phyloP scores from a whole-genome alignment of 2,888 invertebrate species.

The Leucania comma region DNA sequence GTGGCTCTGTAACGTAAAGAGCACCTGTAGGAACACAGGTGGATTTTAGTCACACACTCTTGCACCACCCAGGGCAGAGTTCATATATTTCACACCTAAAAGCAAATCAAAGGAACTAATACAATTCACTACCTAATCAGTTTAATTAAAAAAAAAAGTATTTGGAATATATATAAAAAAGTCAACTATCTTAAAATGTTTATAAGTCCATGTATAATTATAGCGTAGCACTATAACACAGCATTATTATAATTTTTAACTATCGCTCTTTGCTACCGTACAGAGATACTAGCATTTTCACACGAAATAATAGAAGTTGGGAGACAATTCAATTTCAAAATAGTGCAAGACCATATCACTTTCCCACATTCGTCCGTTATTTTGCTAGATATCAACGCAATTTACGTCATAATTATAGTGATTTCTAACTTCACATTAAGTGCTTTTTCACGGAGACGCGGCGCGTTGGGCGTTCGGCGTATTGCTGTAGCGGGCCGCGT shows the following conservation, averaged over 20 bases:
- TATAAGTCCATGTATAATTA: too few relatives aligned
- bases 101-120: constrained; percentile 48
- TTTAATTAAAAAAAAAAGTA: not conserved
- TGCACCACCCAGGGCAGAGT: too few relatives aligned
- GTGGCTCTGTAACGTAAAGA: too few relatives aligned
- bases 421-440: not conserved
- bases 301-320: not conserved
- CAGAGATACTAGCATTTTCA: not conserved
- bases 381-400: not conserved
- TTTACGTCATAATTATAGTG: not conserved
- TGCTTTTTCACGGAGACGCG: too few relatives aligned
- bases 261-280: not conserved
- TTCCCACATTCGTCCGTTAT: too few relatives aligned
- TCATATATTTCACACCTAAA: too few relatives aligned
- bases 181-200: too few relatives aligned
- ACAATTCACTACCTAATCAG: not conserved
- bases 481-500: too few relatives aligned
- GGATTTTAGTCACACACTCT: too few relatives aligned
- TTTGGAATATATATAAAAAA: not conserved
- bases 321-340: not conserved
- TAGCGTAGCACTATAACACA: not conserved
- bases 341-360: not conserved
- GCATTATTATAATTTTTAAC: not conserved
- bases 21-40: too few relatives aligned
- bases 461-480: too few relatives aligned